These are phyloP conservation scores for Drosophila ercepeae DNA, from an alignment of 1,140 invertebrate genomes.

Conservation along the genomic window DNA sequence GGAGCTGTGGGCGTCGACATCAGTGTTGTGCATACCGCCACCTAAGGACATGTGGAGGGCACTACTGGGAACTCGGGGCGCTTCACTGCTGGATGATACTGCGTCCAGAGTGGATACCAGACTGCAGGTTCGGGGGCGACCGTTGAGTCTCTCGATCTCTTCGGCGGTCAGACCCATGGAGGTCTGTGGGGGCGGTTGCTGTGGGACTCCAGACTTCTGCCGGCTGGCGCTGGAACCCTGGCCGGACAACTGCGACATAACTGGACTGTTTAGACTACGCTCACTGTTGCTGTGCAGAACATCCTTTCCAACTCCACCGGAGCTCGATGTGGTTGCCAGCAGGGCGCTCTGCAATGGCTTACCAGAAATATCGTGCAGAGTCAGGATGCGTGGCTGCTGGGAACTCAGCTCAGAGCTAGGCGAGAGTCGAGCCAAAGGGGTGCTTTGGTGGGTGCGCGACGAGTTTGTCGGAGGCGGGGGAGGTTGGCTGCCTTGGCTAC, in stretches of 20 bases:
- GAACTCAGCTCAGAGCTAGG: conserved; percentile 96
- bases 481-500: conserved; percentile 87
- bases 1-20: conserved; percentile 90
- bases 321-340: conserved; percentile 93
- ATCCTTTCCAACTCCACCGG: conserved; percentile 92
- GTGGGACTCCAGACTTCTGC: conserved; percentile 85
- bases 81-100: conserved; percentile 96
- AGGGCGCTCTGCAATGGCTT: conserved; percentile 95
- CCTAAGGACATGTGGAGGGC: conserved; percentile 86
- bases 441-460: conserved; percentile 91
- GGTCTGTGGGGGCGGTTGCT: conserved; percentile 86
- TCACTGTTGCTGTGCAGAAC: conserved; percentile 94
- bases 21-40: conserved; percentile 87
- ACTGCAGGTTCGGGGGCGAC: conserved; percentile 92
- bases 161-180: conserved; percentile 95
- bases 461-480: conserved; percentile 85
- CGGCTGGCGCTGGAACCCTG: conserved; percentile 91
- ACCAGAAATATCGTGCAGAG: conserved; percentile 96
- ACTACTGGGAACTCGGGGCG: conserved; percentile 87
- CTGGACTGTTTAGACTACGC: conserved; percentile 94
- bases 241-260: conserved; percentile 94
- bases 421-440: conserved; percentile 93
- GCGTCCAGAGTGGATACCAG: conserved; percentile 96
- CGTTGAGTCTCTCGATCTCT: conserved; percentile 95
- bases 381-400: conserved; percentile 95